Percentiles rank a stretch among this genome's conserved stretches.
phyloP scores from a whole-genome alignment of 2,797 vertebrate species.

The Megaceryle alcyon region DNA sequence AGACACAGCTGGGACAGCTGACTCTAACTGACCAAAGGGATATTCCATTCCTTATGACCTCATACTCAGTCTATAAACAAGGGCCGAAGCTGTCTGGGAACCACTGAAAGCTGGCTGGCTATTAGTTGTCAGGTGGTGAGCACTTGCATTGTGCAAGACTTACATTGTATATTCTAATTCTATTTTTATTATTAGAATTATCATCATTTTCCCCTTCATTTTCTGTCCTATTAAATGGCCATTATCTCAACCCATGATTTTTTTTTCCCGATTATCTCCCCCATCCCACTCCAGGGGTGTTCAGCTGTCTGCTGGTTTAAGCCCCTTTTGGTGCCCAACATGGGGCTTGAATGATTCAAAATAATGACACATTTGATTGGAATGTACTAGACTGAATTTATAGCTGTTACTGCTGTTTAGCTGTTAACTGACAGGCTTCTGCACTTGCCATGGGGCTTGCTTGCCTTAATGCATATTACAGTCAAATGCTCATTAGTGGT shows the following conservation, averaged over 20 bases:
- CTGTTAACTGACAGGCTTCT: not conserved
- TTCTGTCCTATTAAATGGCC: not conserved
- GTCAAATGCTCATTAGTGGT: not conserved
- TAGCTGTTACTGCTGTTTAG: not conserved
- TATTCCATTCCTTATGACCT: not conserved
- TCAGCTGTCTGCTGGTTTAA: not conserved
- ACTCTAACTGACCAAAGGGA: not conserved
- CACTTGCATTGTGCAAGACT: not conserved
- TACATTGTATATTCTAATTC: not conserved
- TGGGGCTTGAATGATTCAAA: not conserved
- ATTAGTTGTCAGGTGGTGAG: not conserved
- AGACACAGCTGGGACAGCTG: not conserved
- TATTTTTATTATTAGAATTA: not conserved
- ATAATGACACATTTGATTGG: not conserved
- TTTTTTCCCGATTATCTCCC: not conserved
- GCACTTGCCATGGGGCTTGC: not conserved
- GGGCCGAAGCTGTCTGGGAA: not conserved
- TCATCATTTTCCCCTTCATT: not conserved
- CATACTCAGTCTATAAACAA: not conserved
- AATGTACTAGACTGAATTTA: not conserved
- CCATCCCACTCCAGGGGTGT: not conserved
- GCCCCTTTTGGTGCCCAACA: not conserved
- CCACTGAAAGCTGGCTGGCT: not conserved
- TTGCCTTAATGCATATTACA: not conserved
- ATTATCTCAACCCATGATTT: not conserved